phyloP scores from a whole-genome alignment of 2,888 invertebrate species.

The Sarcophaga variegata region DNA sequence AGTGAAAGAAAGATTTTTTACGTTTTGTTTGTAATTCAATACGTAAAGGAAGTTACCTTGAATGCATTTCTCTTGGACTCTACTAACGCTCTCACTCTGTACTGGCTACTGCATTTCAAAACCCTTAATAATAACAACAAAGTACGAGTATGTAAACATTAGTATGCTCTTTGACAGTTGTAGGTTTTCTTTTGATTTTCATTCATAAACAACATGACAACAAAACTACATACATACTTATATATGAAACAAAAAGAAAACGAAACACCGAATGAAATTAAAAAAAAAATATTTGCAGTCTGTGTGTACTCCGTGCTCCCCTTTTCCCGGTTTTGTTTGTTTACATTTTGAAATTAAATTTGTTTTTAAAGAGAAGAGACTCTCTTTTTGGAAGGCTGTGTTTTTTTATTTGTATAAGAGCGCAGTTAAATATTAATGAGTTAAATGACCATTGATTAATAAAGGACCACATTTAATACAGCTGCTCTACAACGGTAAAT shows the following conservation, averaged over 20 bases:
- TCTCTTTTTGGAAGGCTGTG: not conserved
- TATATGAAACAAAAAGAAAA: not conserved
- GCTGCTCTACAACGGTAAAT: slow-evolving; percentile 20
- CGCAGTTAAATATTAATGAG: slow-evolving; percentile 31
- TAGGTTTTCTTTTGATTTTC: slow-evolving; percentile 65
- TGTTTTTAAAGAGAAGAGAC: not conserved
- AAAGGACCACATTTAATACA: slow-evolving; percentile 41
- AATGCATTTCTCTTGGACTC: slow-evolving; percentile 76
- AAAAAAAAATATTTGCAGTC: slow-evolving; percentile 45
- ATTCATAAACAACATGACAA: slow-evolving; percentile 57
- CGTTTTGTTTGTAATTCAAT: slow-evolving; percentile 57
- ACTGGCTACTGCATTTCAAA: slow-evolving; percentile 28
- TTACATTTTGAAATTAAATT: slow-evolving; percentile 13
- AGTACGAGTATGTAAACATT: slow-evolving; percentile 16
- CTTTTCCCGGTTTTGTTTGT: slow-evolving; percentile 7
- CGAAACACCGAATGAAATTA: slow-evolving; percentile 1
- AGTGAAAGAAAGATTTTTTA: slow-evolving; percentile 62
- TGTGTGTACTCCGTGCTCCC: slow-evolving; percentile 13
- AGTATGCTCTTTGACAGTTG: slow-evolving; percentile 55
- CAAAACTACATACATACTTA: slow-evolving; percentile 11
- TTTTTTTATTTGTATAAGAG: not conserved
- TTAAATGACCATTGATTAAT: slow-evolving; percentile 39
- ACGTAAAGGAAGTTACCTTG: slow-evolving; percentile 79
- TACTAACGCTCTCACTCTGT: not conserved
- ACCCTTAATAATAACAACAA: slow-evolving; percentile 25